phyloP scores from a whole-genome alignment of 2,797 vertebrate species.

The Podarcis siculus region DNA sequence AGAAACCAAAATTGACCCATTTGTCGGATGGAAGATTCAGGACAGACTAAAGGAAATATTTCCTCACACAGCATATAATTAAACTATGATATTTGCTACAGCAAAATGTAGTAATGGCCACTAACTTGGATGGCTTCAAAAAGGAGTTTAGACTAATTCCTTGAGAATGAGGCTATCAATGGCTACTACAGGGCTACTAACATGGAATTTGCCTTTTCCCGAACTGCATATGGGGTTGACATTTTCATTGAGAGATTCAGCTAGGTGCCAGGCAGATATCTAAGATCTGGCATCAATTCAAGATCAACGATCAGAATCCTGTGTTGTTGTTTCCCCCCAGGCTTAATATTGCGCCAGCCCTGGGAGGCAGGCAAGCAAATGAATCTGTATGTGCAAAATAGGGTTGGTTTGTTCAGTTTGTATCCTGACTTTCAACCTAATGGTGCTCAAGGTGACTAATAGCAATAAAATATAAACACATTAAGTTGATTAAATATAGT shows the following conservation, averaged over 20 bases:
- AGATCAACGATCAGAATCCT: not conserved
- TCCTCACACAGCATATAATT: not conserved
- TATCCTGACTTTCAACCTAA: not conserved
- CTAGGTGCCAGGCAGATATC: not conserved
- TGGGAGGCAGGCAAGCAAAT: not conserved
- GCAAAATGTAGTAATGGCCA: not conserved
- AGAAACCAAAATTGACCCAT: no score
- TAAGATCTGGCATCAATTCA: not conserved
- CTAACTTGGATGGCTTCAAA: not conserved
- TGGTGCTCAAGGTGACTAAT: not conserved
- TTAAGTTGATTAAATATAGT: not conserved
- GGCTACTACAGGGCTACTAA: no score
- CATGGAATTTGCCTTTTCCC: no score
- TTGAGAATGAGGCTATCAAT: no score
- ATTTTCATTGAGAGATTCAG: no score
- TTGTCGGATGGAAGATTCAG: not conserved
- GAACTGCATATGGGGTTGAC: no score
- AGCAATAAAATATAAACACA: not conserved
- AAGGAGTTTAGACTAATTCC: not conserved
- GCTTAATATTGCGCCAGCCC: not conserved
- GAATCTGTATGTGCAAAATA: no score
- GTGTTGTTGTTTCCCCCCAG: not conserved
- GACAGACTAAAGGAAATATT: no score
- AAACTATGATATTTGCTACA: not conserved
- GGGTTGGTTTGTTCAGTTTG: not conserved